phyloP scores from a whole-genome alignment of 2,888 invertebrate genomes.

The Synergus gifuensis region DNA sequence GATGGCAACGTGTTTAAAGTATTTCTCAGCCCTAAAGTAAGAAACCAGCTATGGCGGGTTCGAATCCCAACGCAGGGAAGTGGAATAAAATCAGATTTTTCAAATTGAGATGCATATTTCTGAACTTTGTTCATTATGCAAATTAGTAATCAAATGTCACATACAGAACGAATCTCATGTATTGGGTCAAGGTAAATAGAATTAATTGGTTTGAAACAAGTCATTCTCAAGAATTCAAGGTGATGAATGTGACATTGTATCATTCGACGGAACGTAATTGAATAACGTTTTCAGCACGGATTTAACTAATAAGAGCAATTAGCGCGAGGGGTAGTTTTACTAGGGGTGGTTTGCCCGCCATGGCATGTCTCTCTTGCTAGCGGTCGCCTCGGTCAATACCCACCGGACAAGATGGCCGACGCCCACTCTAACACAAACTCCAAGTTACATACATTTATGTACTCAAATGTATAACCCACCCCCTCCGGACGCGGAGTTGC shows the following conservation, averaged over 20 bases:
- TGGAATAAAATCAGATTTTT: neutral
- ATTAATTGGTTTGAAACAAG: neutral
- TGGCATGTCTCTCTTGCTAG: conserved; percentile 72
- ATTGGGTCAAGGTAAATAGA: neutral
- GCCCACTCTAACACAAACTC: conserved; percentile 77
- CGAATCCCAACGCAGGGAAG: too few relatives aligned
- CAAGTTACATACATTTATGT: conserved; percentile 78
- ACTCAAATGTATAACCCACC: conserved; percentile 77
- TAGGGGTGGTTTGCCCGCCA: conserved; percentile 72
- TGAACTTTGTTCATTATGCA: too few relatives aligned
- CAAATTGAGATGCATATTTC: neutral
- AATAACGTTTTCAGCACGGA: conserved; percentile 60
- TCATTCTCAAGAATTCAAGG: neutral
- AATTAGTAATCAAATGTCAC: neutral
- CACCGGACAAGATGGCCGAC: conserved; percentile 79
- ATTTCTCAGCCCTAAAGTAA: neutral
- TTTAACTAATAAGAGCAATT: conserved; percentile 75
- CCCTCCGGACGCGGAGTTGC: conserved; percentile 68
- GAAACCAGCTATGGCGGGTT: neutral
- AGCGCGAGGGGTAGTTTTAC: conserved; percentile 71
- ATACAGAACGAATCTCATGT: neutral
- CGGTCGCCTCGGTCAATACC: conserved; percentile 78
- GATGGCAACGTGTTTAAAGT: neutral
- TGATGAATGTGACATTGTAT: neutral
- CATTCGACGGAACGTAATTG: conserved; percentile 51